Base-by-base conservation (phyloP, 1,140 invertebrate genomes). In the Leguminivora glycinivorella region DNA sequence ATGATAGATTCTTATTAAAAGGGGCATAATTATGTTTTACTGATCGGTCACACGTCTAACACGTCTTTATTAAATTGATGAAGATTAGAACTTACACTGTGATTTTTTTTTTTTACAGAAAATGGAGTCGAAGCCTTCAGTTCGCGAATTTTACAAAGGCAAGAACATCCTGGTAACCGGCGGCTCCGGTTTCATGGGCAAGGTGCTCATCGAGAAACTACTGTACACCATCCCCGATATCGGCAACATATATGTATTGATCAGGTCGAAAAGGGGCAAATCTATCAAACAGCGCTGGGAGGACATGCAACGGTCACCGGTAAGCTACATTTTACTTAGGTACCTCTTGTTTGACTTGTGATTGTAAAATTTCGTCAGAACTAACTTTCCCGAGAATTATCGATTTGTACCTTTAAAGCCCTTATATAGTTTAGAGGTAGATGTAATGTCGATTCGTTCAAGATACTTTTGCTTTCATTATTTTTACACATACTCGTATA, bases 121-220 rank as follows among this genome's bases (percentile, higher is more conserved):
- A 68, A 88, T 87, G 83, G 66, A 75, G 19, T 69, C 78, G 2
- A 58, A 71, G n/a, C 69, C 73, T 14, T 82, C 83, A 5, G 74
- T 90, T 6, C 73, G 82, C 19, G 88, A 90, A 5, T 90, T 85
- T 69, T 90, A 88, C 79, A 83, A 74, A 29, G 83, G 80, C 10
- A 78, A 80, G 69, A 93, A 82, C 38, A 87, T 98, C 31, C 94
- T 96, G 14, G 92, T 96, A 7, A 96, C 95, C 1, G 95, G 95
- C 3, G 95, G 93, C 1, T 94, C 95, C 0, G 95, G 95, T 9
- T 97, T 98, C 79, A 96, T 98, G 94, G 97, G 97, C 17, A 98
- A 98, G 92, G 96, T 97, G 1, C 91, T 97, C 0, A 92, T 97
- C 2, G 96, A 97, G 86, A 97, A 97, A 82, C 79, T 91, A 2